Evolutionary conservation across 2,888 invertebrate species (phyloP).

Genomic region (Apotomis turbidana): DNA sequence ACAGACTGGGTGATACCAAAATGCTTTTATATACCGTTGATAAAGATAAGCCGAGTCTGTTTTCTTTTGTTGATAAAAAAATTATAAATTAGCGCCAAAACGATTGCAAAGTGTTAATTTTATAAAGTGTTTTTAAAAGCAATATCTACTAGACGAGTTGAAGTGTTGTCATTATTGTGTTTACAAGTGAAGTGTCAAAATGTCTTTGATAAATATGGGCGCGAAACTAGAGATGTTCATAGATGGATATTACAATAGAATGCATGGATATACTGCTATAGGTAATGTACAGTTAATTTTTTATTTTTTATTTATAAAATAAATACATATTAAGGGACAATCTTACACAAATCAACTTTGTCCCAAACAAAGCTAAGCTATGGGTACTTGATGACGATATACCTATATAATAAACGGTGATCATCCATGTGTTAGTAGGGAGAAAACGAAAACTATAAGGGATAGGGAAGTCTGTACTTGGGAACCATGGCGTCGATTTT

Average conservation of each 20-base stretch:
- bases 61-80: background rate
- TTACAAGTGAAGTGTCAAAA: constrained; percentile 25
- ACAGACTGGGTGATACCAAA: background rate
- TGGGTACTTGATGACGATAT: no score
- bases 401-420: no score
- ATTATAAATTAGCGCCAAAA: background rate
- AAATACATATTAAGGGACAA: no score
- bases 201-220: constrained; percentile 42
- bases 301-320: no score
- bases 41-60: background rate
- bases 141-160: constrained; percentile 1
- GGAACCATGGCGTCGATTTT: no score
- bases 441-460: no score
- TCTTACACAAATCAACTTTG: no score
- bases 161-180: constrained; percentile 11
- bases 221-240: constrained; percentile 58
- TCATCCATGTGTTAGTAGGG: no score
- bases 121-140: background rate
- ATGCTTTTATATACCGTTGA: background rate
- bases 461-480: no score
- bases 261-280: constrained; percentile 68
- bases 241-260: constrained; percentile 61
- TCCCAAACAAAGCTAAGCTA: no score
- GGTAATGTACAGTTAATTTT: constrained; percentile 62
- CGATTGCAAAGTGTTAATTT: background rate